phyloP scores from a whole-genome alignment of 2,113 vertebrate species.

The Saccopteryx leptura region DNA sequence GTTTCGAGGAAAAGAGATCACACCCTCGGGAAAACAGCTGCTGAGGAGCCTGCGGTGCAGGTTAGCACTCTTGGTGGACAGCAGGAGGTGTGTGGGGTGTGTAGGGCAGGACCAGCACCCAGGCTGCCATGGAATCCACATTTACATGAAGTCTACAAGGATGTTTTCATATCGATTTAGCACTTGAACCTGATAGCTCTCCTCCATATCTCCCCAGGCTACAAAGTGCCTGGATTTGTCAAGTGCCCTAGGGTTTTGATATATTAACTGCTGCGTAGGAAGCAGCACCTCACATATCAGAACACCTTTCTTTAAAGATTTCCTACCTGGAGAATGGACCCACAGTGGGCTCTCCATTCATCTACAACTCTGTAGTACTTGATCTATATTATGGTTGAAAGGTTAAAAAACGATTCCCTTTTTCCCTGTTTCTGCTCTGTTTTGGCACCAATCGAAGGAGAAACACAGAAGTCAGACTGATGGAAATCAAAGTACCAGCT shows the following conservation, averaged over 20 bases:
- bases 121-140: fast-evolving
- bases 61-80: background rate
- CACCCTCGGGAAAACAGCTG: background rate
- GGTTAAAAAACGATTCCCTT: background rate
- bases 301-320: background rate
- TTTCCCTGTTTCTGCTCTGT: background rate
- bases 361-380: background rate
- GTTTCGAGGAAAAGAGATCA: background rate
- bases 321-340: background rate
- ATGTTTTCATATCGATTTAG: background rate
- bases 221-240: conserved; percentile 75
- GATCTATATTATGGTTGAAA: background rate
- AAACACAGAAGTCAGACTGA: background rate
- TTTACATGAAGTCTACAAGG: background rate
- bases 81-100: fast-evolving
- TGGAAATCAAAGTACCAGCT: background rate
- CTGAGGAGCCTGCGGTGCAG: fast-evolving
- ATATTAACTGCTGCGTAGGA: conserved; percentile 68
- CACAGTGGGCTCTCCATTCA: background rate
- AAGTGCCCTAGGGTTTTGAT: conserved; percentile 81
- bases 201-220: conserved; percentile 54
- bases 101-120: fast-evolving
- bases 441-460: background rate
- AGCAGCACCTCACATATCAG: conserved; percentile 53
- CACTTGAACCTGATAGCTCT: background rate